phyloP scores from a whole-genome alignment of 1,140 invertebrate genomes.

The Drosophila ohnishii region DNA sequence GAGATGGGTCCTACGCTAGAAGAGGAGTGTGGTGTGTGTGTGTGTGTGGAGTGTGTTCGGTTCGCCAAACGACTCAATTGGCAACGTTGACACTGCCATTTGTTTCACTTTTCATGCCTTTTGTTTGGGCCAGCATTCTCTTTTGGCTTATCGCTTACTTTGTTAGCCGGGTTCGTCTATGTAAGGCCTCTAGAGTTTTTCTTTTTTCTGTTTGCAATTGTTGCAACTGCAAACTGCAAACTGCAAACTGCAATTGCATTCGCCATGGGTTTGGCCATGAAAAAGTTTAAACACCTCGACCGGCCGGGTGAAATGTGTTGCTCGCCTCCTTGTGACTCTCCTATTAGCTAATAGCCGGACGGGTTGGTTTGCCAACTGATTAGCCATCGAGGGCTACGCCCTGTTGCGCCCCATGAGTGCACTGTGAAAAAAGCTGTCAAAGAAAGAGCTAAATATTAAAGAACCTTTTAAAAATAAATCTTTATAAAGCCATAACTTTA shows the following conservation, averaged over 20 bases:
- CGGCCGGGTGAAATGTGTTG: constrained; percentile 45
- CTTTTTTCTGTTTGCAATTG: constrained; percentile 42
- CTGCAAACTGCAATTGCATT: constrained; percentile 58
- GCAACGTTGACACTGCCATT: constrained; percentile 67
- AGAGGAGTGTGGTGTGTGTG: background rate
- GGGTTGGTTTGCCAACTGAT: constrained; percentile 47
- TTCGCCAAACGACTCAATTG: constrained; percentile 57
- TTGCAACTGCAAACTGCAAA: constrained; percentile 56
- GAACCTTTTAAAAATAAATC: too few species aligned
- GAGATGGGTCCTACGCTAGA: background rate
- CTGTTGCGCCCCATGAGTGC: constrained; percentile 7
- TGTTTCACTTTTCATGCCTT: constrained; percentile 66
- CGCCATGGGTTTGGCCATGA: constrained; percentile 72
- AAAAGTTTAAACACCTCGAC: constrained; percentile 76
- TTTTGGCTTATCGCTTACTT: constrained; percentile 46
- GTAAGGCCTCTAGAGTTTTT: background rate
- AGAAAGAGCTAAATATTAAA: background rate
- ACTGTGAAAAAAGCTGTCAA: background rate
- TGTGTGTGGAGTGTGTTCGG: background rate
- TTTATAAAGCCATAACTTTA: background rate
- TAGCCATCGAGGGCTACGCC: constrained; percentile 33
- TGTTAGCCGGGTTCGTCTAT: constrained; percentile 21
- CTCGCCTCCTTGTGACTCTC: constrained; percentile 12
- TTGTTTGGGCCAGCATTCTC: constrained; percentile 48
- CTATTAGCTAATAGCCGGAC: constrained; percentile 57